A percentile compares a stretch with the other conserved stretches of the same genome.
Evolutionary conservation across 2,797 vertebrate species (phyloP).

Genomic region (Rhynchonycteris naso): DNA sequence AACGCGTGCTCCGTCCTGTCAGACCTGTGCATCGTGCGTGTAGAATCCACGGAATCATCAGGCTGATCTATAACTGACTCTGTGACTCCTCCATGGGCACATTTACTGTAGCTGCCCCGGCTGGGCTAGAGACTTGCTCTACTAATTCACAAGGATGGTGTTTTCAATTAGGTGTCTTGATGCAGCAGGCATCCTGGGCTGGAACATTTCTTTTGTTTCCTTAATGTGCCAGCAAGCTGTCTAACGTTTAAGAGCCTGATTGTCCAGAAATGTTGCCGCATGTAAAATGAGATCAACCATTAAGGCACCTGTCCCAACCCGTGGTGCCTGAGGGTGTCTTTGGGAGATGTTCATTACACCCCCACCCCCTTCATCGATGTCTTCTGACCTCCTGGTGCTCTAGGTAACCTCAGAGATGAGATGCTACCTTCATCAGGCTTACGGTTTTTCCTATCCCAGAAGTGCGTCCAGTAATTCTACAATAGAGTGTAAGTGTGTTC

Average conservation of each 20-base stretch:
- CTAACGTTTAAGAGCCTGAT: background rate
- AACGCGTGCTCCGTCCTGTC: background rate
- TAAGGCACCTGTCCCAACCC: background rate
- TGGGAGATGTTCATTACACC: fast-evolving
- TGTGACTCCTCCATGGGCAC: background rate
- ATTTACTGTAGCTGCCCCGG: background rate
- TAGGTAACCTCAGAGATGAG: background rate
- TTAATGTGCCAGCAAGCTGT: background rate
- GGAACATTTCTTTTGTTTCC: conserved; percentile 36
- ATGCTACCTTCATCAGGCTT: background rate
- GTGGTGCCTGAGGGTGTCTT: background rate
- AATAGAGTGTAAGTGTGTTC: background rate
- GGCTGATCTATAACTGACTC: background rate
- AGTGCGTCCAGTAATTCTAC: background rate
- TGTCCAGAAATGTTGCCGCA: background rate
- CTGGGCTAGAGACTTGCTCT: background rate
- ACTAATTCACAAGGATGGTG: background rate
- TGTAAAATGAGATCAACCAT: background rate
- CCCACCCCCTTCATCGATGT: background rate
- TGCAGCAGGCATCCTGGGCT: conserved; percentile 14
- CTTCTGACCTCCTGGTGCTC: background rate
- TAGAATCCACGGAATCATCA: background rate
- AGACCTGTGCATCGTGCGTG: background rate
- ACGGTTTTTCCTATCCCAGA: background rate
- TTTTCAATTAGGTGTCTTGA: conserved; percentile 55